Evolutionary conservation across 2,797 vertebrate genomes (phyloP), one percentile per base, ranked within the genome.

Genomic region (Argyrosomus regius): DNA sequence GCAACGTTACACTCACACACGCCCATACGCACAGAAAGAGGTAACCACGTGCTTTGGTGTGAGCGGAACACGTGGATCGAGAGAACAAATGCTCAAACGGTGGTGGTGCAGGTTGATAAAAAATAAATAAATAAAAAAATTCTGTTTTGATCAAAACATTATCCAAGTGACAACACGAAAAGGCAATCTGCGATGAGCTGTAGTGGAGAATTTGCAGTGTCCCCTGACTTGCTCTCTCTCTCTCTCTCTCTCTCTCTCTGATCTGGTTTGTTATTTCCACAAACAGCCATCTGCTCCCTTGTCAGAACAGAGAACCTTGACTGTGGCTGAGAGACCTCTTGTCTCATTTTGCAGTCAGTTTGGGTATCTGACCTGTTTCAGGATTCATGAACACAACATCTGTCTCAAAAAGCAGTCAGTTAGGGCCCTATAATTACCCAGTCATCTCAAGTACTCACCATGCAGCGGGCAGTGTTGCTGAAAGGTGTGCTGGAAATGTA

Each of bases 231-330:
- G 26, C 58, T 81, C 60, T 45, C 69, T 35, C 35, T 35, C 35
- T 35, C n/a, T n/a, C n/a, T n/a, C n/a, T n/a, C 31, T 35, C 35
- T 35, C 35, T 78, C 63, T 56, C 74, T 88, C 86, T 86, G 85
- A 89, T 90, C 73, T 72, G 89, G 78, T 87, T 91, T 83, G 86
- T 89, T 90, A 78, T 89, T 90, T 86, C 81, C 87, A 84, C 87
- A 79, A 89, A 87, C 91, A 61, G 82, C 90, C 93, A 93, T 93
- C 92, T 94, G 93, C 83, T 90, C 74, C 71, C 86, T 91, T 89
- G 88, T 90, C 91, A 89, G 89, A 86, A 78, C 84, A 78, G 64
- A 86, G 87, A 89, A 89, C 92, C 86, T 91, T 89, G 90, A 87
- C 86, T 91, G 86, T 74, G 83, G 83, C 87, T 81, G 56, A 75